A percentile compares a stretch with the other conserved stretches of the same genome.
Conservation (phyloP, 2,888 invertebrate species). For the Mantis religiosa region DNA sequence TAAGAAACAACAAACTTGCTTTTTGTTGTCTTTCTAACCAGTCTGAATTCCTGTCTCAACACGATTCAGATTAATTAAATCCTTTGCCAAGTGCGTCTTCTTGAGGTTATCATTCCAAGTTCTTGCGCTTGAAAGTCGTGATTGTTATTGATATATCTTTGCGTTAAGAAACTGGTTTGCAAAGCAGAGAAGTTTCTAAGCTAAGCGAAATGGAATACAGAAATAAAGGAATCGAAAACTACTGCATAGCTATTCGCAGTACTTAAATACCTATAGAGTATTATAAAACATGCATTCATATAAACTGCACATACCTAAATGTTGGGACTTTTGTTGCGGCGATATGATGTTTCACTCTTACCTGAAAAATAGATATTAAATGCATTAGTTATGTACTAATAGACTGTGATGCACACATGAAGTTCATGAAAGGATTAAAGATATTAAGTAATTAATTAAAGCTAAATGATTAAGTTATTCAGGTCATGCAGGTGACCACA, state of each 20-base stretch:
- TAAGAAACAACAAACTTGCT: no score
- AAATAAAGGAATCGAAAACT: not conserved
- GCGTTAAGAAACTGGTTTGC: not conserved
- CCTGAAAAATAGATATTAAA: not conserved
- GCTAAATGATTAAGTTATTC: no score
- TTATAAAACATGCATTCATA: not conserved
- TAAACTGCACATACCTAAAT: not conserved
- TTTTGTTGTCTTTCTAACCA: no score
- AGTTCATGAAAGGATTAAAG: no score
- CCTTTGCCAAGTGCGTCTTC: not conserved
- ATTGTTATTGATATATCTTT: not conserved
- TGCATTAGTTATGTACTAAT: no score
- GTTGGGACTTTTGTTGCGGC: not conserved
- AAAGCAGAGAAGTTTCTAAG: not conserved
- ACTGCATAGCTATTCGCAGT: not conserved
- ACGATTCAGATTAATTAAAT: no score
- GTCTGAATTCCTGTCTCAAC: no score
- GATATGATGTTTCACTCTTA: not conserved
- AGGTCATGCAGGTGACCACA: no score
- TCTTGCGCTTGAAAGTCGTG: not conserved
- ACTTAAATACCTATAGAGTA: not conserved
- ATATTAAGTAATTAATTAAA: no score
- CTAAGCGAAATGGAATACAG: not conserved
- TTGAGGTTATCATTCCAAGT: not conserved
- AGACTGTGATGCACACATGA: no score